Conservation (phyloP, 1,140 invertebrate genomes). For the Platorchestia sp. region DNA sequence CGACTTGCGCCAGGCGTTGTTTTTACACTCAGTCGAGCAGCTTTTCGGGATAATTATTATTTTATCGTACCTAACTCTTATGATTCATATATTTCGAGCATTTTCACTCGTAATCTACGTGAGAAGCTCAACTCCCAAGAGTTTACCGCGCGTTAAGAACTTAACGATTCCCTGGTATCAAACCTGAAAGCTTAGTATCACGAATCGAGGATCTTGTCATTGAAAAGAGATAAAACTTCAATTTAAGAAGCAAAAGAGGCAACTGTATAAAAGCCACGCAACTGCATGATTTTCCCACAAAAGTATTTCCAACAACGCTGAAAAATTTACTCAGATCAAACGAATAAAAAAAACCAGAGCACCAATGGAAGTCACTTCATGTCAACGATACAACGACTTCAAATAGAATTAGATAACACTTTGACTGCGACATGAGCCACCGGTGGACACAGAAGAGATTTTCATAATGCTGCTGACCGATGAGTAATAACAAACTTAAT, state of each 20-base stretch:
- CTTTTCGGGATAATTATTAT: neutral
- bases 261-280: too few species aligned
- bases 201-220: too few species aligned
- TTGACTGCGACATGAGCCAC: too few species aligned
- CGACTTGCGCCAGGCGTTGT: neutral
- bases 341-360: neutral
- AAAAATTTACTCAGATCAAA: neutral
- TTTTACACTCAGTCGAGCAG: neutral
- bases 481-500: too few species aligned
- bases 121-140: neutral
- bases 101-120: neutral
- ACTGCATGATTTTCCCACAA: neutral
- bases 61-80: neutral
- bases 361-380: neutral
- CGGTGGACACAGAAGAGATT: too few species aligned
- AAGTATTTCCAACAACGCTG: neutral
- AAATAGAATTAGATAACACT: too few species aligned
- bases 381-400: too few species aligned
- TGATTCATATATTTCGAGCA: neutral
- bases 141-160: neutral
- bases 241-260: too few species aligned
- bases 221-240: too few species aligned
- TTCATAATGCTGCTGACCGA: too few species aligned
- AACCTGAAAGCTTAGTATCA: too few species aligned
- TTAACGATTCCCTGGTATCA: too few species aligned